Evolutionary conservation across 2,797 vertebrate genomes (phyloP).

Genomic region (Smutsia temminckii): DNA sequence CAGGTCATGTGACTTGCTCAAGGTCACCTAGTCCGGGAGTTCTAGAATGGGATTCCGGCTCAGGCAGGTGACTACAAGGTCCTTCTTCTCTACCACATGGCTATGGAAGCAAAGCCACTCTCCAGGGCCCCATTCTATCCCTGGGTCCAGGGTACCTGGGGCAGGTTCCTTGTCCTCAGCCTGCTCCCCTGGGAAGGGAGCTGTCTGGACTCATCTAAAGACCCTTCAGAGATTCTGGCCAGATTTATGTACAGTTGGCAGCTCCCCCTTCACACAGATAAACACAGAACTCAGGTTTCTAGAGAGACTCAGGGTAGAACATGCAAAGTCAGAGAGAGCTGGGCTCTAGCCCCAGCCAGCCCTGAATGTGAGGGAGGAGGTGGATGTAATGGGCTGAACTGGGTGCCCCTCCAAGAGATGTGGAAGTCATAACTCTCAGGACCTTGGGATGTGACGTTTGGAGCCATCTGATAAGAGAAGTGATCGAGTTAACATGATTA

Average conservation of each 20-base stretch:
- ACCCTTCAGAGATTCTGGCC: neutral
- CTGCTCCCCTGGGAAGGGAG: neutral
- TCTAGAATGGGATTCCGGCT: neutral
- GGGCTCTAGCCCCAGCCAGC: neutral
- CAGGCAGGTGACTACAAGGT: neutral
- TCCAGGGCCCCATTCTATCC: neutral
- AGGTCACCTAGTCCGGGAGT: neutral
- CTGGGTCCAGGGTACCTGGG: too few relatives aligned
- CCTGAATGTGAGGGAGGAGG: neutral
- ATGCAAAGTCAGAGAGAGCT: neutral
- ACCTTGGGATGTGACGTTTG: neutral
- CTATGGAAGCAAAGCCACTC: neutral
- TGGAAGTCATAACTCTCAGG: neutral
- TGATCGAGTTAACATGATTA: neutral
- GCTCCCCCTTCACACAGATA: neutral
- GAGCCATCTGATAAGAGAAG: neutral
- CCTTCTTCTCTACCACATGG: neutral
- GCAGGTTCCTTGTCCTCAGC: neutral
- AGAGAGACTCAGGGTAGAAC: neutral
- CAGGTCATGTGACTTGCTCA: neutral
- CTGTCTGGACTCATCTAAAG: neutral
- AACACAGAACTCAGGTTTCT: neutral
- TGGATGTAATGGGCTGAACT: neutral
- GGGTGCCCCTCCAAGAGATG: neutral
- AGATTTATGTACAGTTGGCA: neutral